Percentiles rank a stretch among this genome's conserved stretches.
Conservation (phyloP, 1,140 invertebrate genomes). For the Mizuhopecten yessoensis region DNA sequence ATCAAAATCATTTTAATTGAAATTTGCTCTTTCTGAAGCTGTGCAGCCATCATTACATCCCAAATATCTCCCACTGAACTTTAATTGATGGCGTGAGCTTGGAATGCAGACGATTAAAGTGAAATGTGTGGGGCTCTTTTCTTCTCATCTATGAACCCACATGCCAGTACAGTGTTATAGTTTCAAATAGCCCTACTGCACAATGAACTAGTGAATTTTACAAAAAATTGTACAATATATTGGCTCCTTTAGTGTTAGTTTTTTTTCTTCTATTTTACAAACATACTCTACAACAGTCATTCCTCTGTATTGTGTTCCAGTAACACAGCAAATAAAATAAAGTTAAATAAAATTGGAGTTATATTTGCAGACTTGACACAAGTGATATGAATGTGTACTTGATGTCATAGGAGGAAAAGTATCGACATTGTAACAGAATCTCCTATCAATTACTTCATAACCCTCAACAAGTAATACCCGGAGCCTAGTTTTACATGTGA, state of each 20-base stretch:
- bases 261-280: neutral
- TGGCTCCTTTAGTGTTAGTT: neutral
- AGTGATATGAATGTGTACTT: conserved; percentile 28
- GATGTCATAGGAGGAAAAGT: too few species aligned
- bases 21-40: neutral
- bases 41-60: neutral
- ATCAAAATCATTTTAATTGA: neutral
- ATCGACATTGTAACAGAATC: neutral
- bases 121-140: neutral
- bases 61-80: neutral
- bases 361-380: conserved; percentile 22
- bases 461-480: neutral
- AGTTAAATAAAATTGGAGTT: conserved; percentile 17
- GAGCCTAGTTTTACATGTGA: conserved; percentile 25
- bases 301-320: neutral
- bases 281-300: neutral
- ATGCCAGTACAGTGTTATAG: conserved; percentile 1
- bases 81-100: conserved; percentile 17
- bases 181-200: neutral
- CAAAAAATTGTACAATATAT: neutral
- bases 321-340: neutral
- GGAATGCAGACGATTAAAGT: conserved; percentile 17
- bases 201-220: neutral
- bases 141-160: neutral
- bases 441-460: neutral